Percentiles rank a stretch among this genome's conserved stretches.
These are phyloP conservation scores for Pontoporia blainvillei DNA, from an alignment of 2,113 vertebrate species.

Conservation along the genomic window DNA sequence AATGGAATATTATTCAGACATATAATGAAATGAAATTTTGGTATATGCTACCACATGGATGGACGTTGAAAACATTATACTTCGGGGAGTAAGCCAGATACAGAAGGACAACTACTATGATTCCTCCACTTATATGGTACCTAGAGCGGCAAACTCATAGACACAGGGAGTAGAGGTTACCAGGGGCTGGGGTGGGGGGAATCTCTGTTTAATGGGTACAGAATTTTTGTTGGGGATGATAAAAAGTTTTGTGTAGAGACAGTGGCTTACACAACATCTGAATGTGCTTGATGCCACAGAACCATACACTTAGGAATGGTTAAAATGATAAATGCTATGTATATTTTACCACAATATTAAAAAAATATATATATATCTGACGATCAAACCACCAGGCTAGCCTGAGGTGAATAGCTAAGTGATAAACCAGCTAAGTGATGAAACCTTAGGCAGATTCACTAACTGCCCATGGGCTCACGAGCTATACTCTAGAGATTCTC, in stretches of 20 bases:
- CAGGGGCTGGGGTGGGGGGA: neutral
- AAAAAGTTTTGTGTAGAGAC: neutral
- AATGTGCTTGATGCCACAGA: neutral
- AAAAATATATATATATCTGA: neutral
- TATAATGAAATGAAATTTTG: neutral
- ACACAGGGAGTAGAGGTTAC: neutral
- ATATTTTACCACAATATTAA: neutral
- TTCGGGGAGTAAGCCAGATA: neutral
- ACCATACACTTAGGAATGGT: neutral
- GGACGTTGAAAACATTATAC: neutral
- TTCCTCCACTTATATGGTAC: neutral
- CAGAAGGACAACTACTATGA: neutral
- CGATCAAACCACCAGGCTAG: neutral
- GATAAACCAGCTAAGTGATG: neutral
- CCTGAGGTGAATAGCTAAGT: neutral
- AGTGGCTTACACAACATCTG: neutral
- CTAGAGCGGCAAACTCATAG: neutral
- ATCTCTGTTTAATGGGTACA: neutral
- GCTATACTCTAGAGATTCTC: neutral
- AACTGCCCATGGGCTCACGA: neutral
- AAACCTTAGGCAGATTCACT: neutral
- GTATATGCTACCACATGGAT: neutral
- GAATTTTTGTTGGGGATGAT: neutral
- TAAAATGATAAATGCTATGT: neutral
- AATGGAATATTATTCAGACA: neutral